Evolutionary conservation across 2,113 vertebrate species (phyloP).

Genomic region (Nyctereutes procyonoides): DNA sequence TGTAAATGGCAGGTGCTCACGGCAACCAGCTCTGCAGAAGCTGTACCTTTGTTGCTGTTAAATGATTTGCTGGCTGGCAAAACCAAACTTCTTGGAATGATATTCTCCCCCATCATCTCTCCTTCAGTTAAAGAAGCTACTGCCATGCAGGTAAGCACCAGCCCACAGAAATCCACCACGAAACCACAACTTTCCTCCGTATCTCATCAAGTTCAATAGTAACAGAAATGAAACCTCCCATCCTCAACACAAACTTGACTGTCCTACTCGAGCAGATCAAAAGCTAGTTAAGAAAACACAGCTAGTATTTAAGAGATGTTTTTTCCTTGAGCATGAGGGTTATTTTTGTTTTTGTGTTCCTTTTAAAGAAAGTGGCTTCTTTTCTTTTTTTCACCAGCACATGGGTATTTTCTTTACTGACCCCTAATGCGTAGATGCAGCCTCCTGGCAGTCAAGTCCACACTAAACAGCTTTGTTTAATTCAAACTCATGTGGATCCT

Average conservation of each 20-base stretch:
- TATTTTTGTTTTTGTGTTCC: not conserved
- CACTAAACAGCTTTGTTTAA: not conserved
- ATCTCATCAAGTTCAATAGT: not conserved
- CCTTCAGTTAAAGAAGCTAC: not conserved
- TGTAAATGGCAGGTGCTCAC: not conserved
- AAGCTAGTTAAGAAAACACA: not conserved
- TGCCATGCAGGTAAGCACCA: not conserved
- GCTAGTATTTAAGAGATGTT: not conserved
- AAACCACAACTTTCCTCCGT: not conserved
- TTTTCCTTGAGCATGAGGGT: not conserved
- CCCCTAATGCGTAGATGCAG: not conserved
- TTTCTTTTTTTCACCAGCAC: not conserved
- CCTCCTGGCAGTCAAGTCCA: not conserved
- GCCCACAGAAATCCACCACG: not conserved
- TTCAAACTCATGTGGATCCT: not conserved
- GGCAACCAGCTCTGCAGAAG: not conserved
- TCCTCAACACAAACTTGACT: not conserved
- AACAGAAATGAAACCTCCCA: not conserved
- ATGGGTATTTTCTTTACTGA: not conserved
- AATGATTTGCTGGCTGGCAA: not conserved
- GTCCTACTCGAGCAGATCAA: not conserved
- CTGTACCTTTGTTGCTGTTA: not conserved
- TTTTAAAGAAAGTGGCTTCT: slow-evolving; percentile 1
- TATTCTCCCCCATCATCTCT: not conserved
- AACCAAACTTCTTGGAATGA: slow-evolving; percentile 5